Evolutionary conservation across 2,888 invertebrate genomes (phyloP), one percentile per base, ranked within the genome.

Genomic region (Dyspetes luteomarginatus): DNA sequence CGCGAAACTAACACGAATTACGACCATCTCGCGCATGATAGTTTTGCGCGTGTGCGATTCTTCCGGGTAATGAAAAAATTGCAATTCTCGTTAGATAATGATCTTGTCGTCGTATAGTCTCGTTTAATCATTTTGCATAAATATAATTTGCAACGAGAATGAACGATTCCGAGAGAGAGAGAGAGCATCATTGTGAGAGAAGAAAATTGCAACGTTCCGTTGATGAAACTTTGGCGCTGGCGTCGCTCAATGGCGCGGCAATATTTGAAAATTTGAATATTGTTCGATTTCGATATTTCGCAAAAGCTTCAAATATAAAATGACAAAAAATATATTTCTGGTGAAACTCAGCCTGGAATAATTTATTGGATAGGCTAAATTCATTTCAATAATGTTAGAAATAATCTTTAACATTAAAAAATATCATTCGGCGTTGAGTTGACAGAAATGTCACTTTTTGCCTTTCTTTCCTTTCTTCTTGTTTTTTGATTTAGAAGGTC

Each of bases 391-490:
- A n/a, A n/a, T n/a, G n/a, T n/a, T n/a, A n/a, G n/a, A n/a, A n/a
- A n/a, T n/a, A n/a, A n/a, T n/a, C n/a, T n/a, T n/a, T n/a, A n/a
- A n/a, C n/a, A n/a, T n/a, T n/a, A n/a, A n/a, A n/a, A n/a, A n/a
- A n/a, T n/a, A n/a, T n/a, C n/a, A n/a, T n/a, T n/a, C n/a, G n/a
- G n/a, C n/a, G n/a, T n/a, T n/a, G n/a, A n/a, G n/a, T n/a, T n/a
- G n/a, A n/a, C 1, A 36, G 17, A 12, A 19, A 2, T 64, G 41
- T 68, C 50, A 73, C 52, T 85, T 72, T 75, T 78, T 72, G 17
- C 22, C 64, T 50, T 81, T 83, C 45, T 75, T 74, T 45, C 79
- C 82, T 56, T 84, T 85, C 4, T 81, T 81, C 45, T 77, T 85
- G 22, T 75, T 81, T 43, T 77, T 85, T 50, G 45, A 68, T n/a